Evolutionary conservation across 2,113 vertebrate genomes (phyloP), one percentile per base, ranked within the genome.

Genomic region (Zapus hudsonius): DNA sequence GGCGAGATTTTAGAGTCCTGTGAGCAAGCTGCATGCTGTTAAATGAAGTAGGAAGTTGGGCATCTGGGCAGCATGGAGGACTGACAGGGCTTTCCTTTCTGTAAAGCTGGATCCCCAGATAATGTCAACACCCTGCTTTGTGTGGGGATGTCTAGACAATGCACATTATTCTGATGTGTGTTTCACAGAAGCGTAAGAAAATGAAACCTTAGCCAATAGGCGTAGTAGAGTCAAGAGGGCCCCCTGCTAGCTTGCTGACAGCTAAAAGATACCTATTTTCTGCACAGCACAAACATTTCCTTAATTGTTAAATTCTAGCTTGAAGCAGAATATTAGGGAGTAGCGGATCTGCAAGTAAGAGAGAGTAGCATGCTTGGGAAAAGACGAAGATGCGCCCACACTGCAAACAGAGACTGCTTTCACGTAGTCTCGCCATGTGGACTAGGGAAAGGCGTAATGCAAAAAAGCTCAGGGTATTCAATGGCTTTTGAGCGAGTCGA

Each of bases 401-500:
- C 17, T 76, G 33, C 55, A 64, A 69, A 94, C 89, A 64, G 90
- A 66, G 42, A 44, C 92, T 83, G 11, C 85, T 75, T 0, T 66
- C 86, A 63, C 31, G 15, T 47, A 12, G 66, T 90, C 84, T 89
- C 85, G 89, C 91, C 93, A 66, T 52, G 17, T 61, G 44, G 85
- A 88, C 88, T 69, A 79, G 73, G 88, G 89, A 80, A 94, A 87
- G 90, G 88, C 73, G 22, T 0, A 55, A 83, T 70, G 64, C 72
- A 94, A 89, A 94, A 89, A 95, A 90, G 84, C 73, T 61, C 73
- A 61, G 75, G 36, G 23, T 92, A 2, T 96, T 98, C 67, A 92
- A 87, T 95, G 96, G 95, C 97, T 97, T 97, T 74, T 94, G 92
- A 94, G 83, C 70, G 75, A 66, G 94, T 94, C 91, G 36, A 84